phyloP scores from a whole-genome alignment of 2,113 vertebrate genomes.

The Colinus virginianus region DNA sequence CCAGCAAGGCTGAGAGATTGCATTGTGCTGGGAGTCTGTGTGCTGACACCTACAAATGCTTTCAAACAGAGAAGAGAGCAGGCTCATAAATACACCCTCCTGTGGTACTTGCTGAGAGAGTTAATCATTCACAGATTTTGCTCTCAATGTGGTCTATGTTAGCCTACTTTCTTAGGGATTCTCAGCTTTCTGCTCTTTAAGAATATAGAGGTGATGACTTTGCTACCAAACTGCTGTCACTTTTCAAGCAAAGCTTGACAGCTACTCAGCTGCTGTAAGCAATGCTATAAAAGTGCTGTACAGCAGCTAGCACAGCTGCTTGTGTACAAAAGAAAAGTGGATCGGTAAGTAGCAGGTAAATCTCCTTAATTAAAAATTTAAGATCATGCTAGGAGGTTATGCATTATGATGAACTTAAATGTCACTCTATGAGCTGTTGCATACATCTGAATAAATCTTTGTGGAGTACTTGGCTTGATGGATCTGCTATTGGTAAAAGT shows the following conservation, averaged over 20 bases:
- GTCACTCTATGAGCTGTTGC: neutral
- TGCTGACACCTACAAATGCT: neutral
- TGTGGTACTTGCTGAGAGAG: neutral
- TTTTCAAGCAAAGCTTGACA: neutral
- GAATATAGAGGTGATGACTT: neutral
- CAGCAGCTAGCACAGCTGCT: neutral
- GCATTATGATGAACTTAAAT: neutral
- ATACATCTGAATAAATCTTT: neutral
- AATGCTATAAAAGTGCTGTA: neutral
- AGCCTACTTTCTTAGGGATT: neutral
- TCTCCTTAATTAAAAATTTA: neutral
- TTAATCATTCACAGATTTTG: neutral
- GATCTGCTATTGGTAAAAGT: neutral
- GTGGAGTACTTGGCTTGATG: neutral
- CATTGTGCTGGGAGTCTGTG: neutral
- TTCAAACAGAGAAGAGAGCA: neutral
- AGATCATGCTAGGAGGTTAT: neutral
- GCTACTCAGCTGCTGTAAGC: neutral
- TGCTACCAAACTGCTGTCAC: neutral
- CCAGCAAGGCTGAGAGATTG: neutral
- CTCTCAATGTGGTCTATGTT: neutral
- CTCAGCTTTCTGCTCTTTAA: neutral
- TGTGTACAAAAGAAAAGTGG: neutral
- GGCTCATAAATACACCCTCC: neutral
- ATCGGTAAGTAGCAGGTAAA: neutral